Conservation (phyloP, 1,140 invertebrate genomes). For the Leptinotarsa defecta region DNA sequence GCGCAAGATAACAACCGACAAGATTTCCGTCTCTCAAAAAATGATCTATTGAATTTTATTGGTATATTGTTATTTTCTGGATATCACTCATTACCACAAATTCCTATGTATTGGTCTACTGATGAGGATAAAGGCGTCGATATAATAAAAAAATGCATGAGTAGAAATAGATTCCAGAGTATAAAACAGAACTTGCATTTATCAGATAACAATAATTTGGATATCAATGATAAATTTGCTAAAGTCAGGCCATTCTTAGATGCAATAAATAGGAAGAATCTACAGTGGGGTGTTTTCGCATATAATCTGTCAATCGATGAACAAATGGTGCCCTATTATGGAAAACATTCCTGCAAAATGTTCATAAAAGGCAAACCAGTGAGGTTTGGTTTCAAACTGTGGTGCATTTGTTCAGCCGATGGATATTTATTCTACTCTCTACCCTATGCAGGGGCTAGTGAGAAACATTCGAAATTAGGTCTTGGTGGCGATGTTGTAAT, state of each 20-base stretch:
- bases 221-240: constrained; percentile 49
- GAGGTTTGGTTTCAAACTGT: constrained; percentile 58
- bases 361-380: constrained; percentile 59
- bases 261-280: constrained; percentile 52
- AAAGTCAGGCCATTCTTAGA: constrained; percentile 48
- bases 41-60: constrained; percentile 24
- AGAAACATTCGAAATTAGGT: constrained; percentile 28
- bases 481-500: constrained; percentile 32
- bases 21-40: constrained; percentile 16
- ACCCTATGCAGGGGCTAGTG: constrained; percentile 31
- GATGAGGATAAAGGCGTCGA: constrained; percentile 35
- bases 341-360: constrained; percentile 58
- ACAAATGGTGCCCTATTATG: constrained; percentile 56
- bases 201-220: constrained; percentile 45
- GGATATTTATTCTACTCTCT: constrained; percentile 37
- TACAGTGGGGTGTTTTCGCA: constrained; percentile 54
- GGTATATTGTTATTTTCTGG: constrained; percentile 33
- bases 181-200: constrained; percentile 41
- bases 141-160: constrained; percentile 36
- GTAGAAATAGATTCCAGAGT: constrained; percentile 31
- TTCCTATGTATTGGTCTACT: constrained; percentile 32
- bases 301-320: constrained; percentile 57
- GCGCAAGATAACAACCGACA: constrained; percentile 32
- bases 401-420: constrained; percentile 40
- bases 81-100: constrained; percentile 33